Evolutionary conservation across 2,113 vertebrate genomes (phyloP).

Genomic region (Phoenicopterus ruber): DNA sequence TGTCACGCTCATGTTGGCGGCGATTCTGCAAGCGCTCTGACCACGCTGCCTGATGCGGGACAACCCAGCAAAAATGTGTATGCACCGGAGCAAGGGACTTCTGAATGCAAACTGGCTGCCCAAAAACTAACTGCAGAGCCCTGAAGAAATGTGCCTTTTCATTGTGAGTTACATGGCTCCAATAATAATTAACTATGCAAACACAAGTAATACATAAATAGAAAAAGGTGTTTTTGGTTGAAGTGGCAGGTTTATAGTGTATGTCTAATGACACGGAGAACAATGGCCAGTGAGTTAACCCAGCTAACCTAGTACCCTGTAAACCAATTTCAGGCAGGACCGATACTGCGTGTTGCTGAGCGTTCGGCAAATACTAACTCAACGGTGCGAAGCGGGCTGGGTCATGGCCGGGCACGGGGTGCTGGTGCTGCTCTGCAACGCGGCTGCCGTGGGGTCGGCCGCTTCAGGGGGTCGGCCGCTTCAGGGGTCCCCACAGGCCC

Average conservation of each 20-base stretch:
- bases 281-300: neutral
- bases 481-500: too few species aligned
- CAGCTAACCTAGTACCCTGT: neutral
- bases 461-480: neutral
- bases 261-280: neutral
- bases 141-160: neutral
- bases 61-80: neutral
- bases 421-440: neutral
- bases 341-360: neutral
- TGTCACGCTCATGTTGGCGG: neutral
- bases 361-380: neutral
- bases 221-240: neutral
- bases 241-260: neutral
- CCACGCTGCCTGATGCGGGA: rapidly evolving
- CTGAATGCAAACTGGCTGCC: too few species aligned
- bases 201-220: too few species aligned
- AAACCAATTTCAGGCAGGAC: neutral
- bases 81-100: neutral
- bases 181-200: neutral
- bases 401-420: neutral
- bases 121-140: neutral
- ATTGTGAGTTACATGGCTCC: neutral
- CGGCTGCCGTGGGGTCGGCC: too few species aligned
- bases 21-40: neutral
- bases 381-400: neutral